Conservation (phyloP, 2,888 invertebrate species). For the Temnothorax ravouxi region DNA sequence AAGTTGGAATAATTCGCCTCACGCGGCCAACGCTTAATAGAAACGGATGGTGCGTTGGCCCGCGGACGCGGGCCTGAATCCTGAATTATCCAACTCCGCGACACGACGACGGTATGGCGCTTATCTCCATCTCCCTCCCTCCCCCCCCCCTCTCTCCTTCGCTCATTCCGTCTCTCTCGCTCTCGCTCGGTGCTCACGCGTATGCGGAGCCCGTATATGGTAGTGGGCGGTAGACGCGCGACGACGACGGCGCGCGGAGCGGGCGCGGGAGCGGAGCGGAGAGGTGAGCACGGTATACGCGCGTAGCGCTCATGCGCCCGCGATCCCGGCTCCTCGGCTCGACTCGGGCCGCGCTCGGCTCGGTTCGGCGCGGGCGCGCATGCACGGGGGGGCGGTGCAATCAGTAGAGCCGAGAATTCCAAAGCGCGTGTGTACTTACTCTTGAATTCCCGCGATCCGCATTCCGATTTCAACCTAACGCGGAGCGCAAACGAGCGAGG, state of each 20-base stretch:
- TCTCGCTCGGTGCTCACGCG: constrained; percentile 67
- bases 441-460: constrained; percentile 68
- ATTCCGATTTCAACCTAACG: constrained; percentile 69
- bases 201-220: constrained; percentile 84
- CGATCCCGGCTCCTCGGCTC: too few relatives aligned
- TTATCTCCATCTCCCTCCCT: constrained; percentile 64
- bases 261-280: background rate
- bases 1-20: background rate
- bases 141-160: background rate
- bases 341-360: constrained; percentile 29
- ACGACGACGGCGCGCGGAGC: constrained; percentile 41
- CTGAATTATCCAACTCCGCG: constrained; percentile 75
- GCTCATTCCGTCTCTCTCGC: background rate
- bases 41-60: constrained; percentile 42
- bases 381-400: constrained; percentile 75
- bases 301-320: too few relatives aligned
- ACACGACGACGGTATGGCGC: constrained; percentile 69
- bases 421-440: constrained; percentile 80
- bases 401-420: constrained; percentile 82
- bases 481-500: constrained; percentile 63
- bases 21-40: background rate
- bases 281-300: too few relatives aligned
- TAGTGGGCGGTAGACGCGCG: constrained; percentile 83
- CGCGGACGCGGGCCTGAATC: constrained; percentile 68
- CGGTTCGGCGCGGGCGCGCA: constrained; percentile 54